These are phyloP conservation scores for Pararge aegeria DNA, from an alignment of 1,140 invertebrate species.

Conservation along the genomic window DNA sequence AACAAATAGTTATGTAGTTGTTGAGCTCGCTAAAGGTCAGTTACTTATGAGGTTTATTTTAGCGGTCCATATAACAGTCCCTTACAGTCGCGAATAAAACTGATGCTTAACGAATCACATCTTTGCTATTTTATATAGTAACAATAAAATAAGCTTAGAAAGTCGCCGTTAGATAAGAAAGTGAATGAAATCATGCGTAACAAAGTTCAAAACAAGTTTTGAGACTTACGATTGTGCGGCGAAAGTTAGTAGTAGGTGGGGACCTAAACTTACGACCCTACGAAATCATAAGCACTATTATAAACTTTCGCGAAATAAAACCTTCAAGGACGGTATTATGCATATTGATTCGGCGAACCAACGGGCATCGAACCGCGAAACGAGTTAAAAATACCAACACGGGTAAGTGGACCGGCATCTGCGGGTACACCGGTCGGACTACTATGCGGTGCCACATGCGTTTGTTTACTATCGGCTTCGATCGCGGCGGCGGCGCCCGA, in stretches of 20 bases:
- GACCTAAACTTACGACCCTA: constrained; percentile 35
- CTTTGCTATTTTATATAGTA: constrained; percentile 40
- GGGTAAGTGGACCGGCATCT: constrained; percentile 64
- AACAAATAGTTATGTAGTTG: too few relatives aligned
- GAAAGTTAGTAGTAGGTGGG: constrained; percentile 29
- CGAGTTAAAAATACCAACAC: constrained; percentile 74
- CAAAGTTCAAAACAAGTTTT: constrained; percentile 54
- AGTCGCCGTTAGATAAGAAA: constrained; percentile 39
- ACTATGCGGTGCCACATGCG: constrained; percentile 67
- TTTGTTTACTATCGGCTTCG: constrained; percentile 74
- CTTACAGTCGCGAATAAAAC: constrained; percentile 57
- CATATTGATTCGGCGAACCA: constrained; percentile 73
- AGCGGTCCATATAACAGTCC: constrained; percentile 48
- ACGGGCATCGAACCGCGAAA: constrained; percentile 76
- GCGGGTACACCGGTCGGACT: constrained; percentile 71
- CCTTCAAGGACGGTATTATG: constrained; percentile 67
- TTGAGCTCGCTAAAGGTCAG: constrained; percentile 52
- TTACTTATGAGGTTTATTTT: constrained; percentile 50
- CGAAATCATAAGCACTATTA: constrained; percentile 43
- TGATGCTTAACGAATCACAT: constrained; percentile 43
- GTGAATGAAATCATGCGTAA: constrained; percentile 44
- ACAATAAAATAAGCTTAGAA: constrained; percentile 52
- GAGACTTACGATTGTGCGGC: constrained; percentile 49
- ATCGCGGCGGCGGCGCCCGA: constrained; percentile 43
- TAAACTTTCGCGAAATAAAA: constrained; percentile 50